Evolutionary conservation across 2,888 invertebrate species (phyloP), one percentile per base, ranked within the genome.

Genomic region (Galeopsomyia nigrocyanea): DNA sequence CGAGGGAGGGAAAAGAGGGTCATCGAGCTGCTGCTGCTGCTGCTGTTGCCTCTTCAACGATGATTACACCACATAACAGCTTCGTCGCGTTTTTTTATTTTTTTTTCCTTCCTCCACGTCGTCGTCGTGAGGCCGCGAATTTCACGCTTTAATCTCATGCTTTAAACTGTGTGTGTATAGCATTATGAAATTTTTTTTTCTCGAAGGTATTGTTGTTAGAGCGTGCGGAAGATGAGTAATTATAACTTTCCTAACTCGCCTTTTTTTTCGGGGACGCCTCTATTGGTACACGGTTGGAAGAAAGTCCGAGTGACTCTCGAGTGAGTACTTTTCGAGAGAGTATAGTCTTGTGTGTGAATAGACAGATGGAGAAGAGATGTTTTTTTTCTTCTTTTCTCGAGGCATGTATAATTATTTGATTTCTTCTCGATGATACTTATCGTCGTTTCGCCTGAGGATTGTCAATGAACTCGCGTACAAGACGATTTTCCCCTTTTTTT

Each of bases 201-300:
- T 16, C 55, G 39, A 50, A 31, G 58, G 17, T 60, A 19, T 67
- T 55, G 61, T 68, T 61, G 61, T 62, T 63, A 47, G 46, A 26
- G 16, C 62, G n/a, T 39, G n/a, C 47, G 69, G 39, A 50, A 57
- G 69, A 19, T 50, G 39, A 68, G 21, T 31, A 63, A 63, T 69
- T 69, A 63, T 50, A 49, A 69, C 69, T 69, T 69, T 69, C 69
- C 50, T 69, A 62, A 57, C 62, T 17, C n/a, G 21, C 22, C 19
- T 62, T 62, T 68, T 62, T 68, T 56, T 19, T 67, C 49, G 47
- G 61, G 10, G 39, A 49, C n/a, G 51, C 53, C 13, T 19, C 13
- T 17, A 21, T 46, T 60, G 16, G 14, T 47, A 14, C 50, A 46
- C 13, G 3, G 56, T 56, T 13, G 39, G 1, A 61, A 22, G 47